A percentile compares a stretch with the other conserved stretches of the same genome.
phyloP scores from a whole-genome alignment of 2,113 vertebrate genomes.

The Pollachius pollachius region DNA sequence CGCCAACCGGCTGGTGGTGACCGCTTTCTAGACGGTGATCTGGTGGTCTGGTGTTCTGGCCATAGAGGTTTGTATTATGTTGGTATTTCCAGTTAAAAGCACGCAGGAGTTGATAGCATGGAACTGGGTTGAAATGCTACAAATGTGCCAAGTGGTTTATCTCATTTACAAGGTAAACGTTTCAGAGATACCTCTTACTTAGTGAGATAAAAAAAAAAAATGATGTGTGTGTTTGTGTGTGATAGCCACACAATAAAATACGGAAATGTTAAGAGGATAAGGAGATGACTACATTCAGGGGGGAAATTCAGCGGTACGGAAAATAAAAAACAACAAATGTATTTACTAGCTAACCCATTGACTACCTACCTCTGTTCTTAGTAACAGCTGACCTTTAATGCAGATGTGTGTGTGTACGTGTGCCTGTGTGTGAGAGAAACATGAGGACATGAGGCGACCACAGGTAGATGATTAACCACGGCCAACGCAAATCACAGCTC shows the following conservation, averaged over 20 bases:
- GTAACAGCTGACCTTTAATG: slow-evolving; percentile 13
- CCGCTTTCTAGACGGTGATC: not conserved
- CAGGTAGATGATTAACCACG: slow-evolving; percentile 72
- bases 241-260: not conserved
- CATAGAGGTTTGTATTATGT: too few species aligned
- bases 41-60: too few species aligned
- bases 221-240: slow-evolving; percentile 5
- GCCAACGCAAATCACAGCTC: slow-evolving; percentile 54
- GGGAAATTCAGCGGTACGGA: too few species aligned
- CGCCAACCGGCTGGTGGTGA: too few species aligned
- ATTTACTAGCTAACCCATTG: not conserved
- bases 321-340: not conserved
- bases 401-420: slow-evolving; percentile 5
- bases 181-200: too few species aligned
- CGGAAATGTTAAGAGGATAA: too few species aligned
- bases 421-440: slow-evolving; percentile 34
- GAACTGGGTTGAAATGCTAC: too few species aligned
- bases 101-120: too few species aligned
- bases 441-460: slow-evolving; percentile 45
- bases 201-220: not conserved
- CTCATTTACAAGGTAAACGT: too few species aligned
- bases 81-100: too few species aligned
- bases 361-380: not conserved
- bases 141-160: too few species aligned
- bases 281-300: too few species aligned